A percentile compares a stretch with the other conserved stretches of the same genome.
These are phyloP conservation scores for Enoplolaimus lenunculus DNA, from an alignment of 2,888 invertebrate species.

Conservation along the genomic window DNA sequence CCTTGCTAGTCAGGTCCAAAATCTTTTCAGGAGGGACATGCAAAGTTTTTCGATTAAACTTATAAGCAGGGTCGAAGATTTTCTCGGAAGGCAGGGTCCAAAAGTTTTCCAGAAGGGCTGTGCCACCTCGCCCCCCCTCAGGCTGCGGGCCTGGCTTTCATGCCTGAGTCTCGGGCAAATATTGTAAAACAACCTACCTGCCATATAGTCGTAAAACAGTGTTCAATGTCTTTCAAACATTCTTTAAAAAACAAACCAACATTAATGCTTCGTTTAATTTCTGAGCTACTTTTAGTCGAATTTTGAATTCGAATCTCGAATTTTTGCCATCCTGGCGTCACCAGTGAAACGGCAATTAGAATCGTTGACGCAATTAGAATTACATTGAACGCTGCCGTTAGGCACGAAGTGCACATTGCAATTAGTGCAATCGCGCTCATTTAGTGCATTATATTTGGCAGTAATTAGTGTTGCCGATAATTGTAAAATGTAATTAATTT, in stretches of 20 bases:
- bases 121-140: too few species aligned
- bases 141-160: too few species aligned
- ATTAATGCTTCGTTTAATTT: not conserved
- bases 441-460: too few species aligned
- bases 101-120: too few species aligned
- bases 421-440: too few species aligned
- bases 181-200: not conserved
- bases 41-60: too few species aligned
- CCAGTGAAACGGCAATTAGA: slow-evolving; percentile 10
- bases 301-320: not conserved
- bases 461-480: too few species aligned
- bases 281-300: not conserved
- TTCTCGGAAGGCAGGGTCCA: too few species aligned
- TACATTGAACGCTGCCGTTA: not conserved
- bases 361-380: not conserved
- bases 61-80: not conserved
- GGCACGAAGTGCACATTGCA: slow-evolving; percentile 10
- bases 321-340: slow-evolving; percentile 15
- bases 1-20: too few species aligned
- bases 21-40: too few species aligned
- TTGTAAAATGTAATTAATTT: too few species aligned
- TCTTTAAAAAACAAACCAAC: not conserved
- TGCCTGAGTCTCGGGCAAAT: too few species aligned
- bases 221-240: not conserved
- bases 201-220: not conserved